A percentile compares a stretch with the other conserved stretches of the same genome.
Evolutionary conservation across 2,113 vertebrate species (phyloP).

Genomic region (Mellivora capensis): DNA sequence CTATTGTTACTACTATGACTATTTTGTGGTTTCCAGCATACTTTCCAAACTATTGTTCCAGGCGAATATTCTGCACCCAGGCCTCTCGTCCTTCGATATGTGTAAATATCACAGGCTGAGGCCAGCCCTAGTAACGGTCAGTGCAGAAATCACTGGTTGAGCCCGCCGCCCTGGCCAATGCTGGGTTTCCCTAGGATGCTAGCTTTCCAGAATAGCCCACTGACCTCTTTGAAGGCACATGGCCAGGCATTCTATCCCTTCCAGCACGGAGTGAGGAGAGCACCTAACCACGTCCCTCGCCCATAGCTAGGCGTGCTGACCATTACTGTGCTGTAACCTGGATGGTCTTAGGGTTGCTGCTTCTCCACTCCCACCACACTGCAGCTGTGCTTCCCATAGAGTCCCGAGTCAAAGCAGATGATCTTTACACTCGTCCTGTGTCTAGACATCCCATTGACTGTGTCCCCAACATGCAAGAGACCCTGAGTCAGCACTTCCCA

Average conservation of each 20-base stretch:
- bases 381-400: neutral
- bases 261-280: neutral
- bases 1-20: neutral
- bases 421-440: too few relatives aligned
- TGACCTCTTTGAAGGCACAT: neutral
- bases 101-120: neutral
- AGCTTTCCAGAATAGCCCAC: neutral
- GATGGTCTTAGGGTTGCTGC: neutral
- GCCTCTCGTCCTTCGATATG: neutral
- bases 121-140: neutral
- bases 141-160: neutral
- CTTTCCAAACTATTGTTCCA: neutral
- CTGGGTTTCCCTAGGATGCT: neutral
- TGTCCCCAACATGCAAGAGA: neutral
- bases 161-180: accelerated
- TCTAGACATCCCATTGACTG: neutral
- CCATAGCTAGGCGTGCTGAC: accelerated
- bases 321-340: too few relatives aligned
- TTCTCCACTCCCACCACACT: neutral
- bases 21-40: neutral
- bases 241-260: neutral
- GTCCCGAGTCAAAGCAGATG: neutral
- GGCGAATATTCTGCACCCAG: neutral
- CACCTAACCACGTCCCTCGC: neutral
- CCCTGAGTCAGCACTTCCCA: slow-evolving; percentile 30